Evolutionary conservation across 1,140 invertebrate species (phyloP), one percentile per base, ranked within the genome.

Genomic region (Hyphantria cunea): DNA sequence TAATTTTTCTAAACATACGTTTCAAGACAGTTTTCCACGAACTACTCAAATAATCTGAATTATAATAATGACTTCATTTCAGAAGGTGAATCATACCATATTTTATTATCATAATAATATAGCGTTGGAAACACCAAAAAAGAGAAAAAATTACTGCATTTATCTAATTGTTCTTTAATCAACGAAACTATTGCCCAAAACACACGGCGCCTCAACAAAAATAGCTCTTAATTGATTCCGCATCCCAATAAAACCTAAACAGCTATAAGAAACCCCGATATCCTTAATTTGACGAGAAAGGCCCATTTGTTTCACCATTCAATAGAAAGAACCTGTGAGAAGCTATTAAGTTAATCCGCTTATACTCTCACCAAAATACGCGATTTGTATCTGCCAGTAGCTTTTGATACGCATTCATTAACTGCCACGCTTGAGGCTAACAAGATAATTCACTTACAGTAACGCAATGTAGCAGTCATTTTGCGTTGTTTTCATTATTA

Each of bases 331-430:
- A 70, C 69, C 72, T 76, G 72, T 82, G 77, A 76, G 80, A 17
- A 78, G 72, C 78, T 76, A 85, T 85, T 81, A 78, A 78, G 74
- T 78, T 81, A 85, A 85, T 83, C 80, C 76, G 67, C 76, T 84
- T 80, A 80, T 44, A 53, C 65, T 47, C 47, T 32, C 53, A 72
- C 69, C 51, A 63, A 33, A n/a, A 52, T 47, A 51, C 37, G 10
- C 11, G 0, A 0, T 0, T 14, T 0, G 0, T 1, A 42, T 31
- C 31, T 9, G 32, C 25, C 0, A 14, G 7, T 31, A 50, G 42
- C 47, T 11, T 8, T 0, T 15, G 13, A 17, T 8, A 10, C 5
- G 32, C 4, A 55, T 66, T 53, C 64, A 74, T 68, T 70, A 52
- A 63, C 50, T 14, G 8, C 8, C 55, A 49, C 14, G 5, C 12